Percentiles rank a stretch among this genome's conserved stretches.
phyloP scores from a whole-genome alignment of 64 coral and sea anemone genomes.

The Anthopleura sola region DNA sequence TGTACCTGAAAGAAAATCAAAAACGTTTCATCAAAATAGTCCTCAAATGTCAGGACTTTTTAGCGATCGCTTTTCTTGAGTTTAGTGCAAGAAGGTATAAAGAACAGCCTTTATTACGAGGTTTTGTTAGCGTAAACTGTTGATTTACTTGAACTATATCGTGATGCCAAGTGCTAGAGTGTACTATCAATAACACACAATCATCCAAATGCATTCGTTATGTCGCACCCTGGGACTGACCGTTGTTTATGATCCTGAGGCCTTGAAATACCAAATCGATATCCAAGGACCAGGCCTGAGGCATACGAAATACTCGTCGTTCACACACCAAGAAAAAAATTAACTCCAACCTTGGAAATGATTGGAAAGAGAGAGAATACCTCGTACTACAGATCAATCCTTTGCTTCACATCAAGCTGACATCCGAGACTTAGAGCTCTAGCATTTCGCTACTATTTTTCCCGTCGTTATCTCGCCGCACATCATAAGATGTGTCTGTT shows the following conservation, averaged over 20 bases:
- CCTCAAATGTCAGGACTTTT: too few species aligned
- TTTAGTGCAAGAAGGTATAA: too few species aligned
- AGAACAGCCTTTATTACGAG: too few species aligned
- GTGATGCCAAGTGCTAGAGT: background rate
- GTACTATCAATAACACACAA: background rate
- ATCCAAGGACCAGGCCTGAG: background rate
- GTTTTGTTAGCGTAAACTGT: background rate
- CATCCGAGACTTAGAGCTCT: background rate
- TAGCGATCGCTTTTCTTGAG: too few species aligned
- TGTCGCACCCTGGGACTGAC: background rate
- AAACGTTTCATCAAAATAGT: background rate
- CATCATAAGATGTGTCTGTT: background rate
- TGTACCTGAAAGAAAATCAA: background rate
- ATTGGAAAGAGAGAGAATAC: background rate
- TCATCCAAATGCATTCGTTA: background rate
- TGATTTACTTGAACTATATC: background rate
- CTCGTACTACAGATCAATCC: background rate
- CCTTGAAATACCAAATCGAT: background rate
- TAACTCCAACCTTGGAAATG: background rate
- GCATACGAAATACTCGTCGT: background rate
- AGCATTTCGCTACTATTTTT: background rate
- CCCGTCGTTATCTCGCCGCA: background rate
- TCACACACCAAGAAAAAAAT: background rate
- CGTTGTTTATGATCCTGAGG: background rate
- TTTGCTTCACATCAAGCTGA: background rate